Base-by-base conservation (phyloP, 2,797 vertebrate genomes). In the Sebastes steindachneri region DNA sequence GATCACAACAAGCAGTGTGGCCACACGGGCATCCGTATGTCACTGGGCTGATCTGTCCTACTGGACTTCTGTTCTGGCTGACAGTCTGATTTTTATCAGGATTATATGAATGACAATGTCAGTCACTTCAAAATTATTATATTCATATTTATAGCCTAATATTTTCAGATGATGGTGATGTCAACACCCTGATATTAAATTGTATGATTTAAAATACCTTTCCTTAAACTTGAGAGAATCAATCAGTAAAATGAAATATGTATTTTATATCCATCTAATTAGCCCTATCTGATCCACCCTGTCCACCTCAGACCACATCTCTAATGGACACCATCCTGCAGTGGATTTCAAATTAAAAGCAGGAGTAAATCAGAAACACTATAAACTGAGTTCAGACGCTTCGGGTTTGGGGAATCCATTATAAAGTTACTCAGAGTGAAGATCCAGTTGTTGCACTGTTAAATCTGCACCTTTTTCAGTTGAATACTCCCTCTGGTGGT, bases 401-500 rank as follows among this genome's bases (percentile, higher is more conserved):
- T 67, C 1, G 12, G 59, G 8, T 35, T 75, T 66, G 17, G 17
- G 33, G 58, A 37, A 59, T 51, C 11, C 65, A 78, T 82, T 48
- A 67, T 48, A 67, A 81, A 85, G 84, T 89, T 80, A 17, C 29
- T 77, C 35, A 26, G 35, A 81, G 25, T 71, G 67, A 58, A 37
- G 55, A 86, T 74, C 79, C 82, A 86, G 84, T 89, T 89, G 82
- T 91, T 90, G 83, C 86, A 67, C 58, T 45, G 78, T 33, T 51
- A 41, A 76, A 81, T 51, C 72, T 79, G 23, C 23, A 80, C 37
- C 19, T 58, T 51, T 29, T 72, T 82, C 79, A 93, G 91, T 75
- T 91, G 82, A 90, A 88, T 84, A 79, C 95, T 93, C 95, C 96
- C 94, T 93, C 95, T 96, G 93, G 91, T 94, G 96, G 95, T 88